These are phyloP conservation scores for Melipona beecheii DNA, from an alignment of 2,888 invertebrate genomes.

Conservation along the genomic window DNA sequence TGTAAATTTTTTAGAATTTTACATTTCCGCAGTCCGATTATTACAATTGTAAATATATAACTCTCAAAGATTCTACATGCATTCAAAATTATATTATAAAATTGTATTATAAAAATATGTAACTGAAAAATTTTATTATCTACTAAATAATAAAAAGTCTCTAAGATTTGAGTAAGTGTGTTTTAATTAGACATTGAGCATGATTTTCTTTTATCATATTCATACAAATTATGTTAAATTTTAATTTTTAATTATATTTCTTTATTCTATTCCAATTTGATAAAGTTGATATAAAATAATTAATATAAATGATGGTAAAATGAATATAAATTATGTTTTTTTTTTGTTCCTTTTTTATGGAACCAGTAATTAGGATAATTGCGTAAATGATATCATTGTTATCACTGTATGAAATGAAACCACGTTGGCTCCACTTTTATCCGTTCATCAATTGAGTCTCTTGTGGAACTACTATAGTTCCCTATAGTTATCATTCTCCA, in stretches of 20 bases:
- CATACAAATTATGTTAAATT: neutral
- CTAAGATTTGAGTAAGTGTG: neutral
- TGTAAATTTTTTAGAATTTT: no score
- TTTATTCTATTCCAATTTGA: neutral
- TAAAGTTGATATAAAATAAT: neutral
- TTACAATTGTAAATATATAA: no score
- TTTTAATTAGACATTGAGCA: neutral
- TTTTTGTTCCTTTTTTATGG: neutral
- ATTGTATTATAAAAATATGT: no score
- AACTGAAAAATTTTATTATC: no score
- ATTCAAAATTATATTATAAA: no score
- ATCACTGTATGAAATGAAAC: constrained; percentile 54
- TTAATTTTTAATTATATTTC: neutral
- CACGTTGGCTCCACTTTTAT: constrained; percentile 71
- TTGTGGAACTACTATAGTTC: constrained; percentile 69
- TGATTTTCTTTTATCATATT: neutral
- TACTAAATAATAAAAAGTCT: no score
- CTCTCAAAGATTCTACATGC: no score
- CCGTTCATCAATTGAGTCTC: constrained; percentile 80
- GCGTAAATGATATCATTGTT: constrained; percentile 29
- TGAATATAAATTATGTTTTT: neutral
- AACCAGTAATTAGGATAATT: constrained; percentile 62
- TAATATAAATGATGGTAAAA: neutral
- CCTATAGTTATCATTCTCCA: constrained; percentile 62
- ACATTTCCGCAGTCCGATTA: no score